Evolutionary conservation across 2,113 vertebrate genomes (phyloP), one percentile per base, ranked within the genome.

Genomic region (Anthoscopus minutus): DNA sequence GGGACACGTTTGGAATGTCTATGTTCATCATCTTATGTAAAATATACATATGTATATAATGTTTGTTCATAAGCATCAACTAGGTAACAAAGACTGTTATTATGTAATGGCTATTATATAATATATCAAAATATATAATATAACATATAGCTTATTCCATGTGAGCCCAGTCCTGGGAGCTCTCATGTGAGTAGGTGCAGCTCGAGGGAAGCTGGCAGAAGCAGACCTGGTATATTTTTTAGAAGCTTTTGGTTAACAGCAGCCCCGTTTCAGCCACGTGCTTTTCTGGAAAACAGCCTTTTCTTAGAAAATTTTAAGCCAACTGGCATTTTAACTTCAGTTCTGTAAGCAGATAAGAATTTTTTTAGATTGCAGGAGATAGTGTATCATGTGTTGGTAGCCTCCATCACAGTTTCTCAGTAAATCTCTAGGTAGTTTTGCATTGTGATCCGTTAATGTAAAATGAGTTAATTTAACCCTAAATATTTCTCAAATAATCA

Each of bases 281-380:
- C 27, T 74, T 71, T 89, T 92, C 47, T 81, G 76, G 70, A 89
- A 86, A 86, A 51, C 53, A 78, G 53, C 65, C 30, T 89, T 77
- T 94, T 92, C 81, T 89, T 72, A 57, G 33, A 67, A 42, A 72
- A 42, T 40, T 67, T 77, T 81, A 51, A 86, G n/a, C 25, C 42
- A 81, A 51, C 22, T 89, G 81, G 20, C 47, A 47, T 92, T 88
- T 77, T 86, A 65, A 54, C n/a, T 87, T 85, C 10, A 71, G 33
- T 81, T 79, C 4, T 72, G 70, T 35, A 27, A n/a, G 27, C 23
- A 90, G 88, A 82, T 73, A 61, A 86, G 66, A 35, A 7, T 38
- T 72, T 56, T 31, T 87, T 61, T 70, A 64, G 85, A 83, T 92
- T 3, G 2, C 21, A 31, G 25, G 71, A 78, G 80, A 74, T 84